Conservation (phyloP, 2,113 vertebrate species). For the Carassius carassius region DNA sequence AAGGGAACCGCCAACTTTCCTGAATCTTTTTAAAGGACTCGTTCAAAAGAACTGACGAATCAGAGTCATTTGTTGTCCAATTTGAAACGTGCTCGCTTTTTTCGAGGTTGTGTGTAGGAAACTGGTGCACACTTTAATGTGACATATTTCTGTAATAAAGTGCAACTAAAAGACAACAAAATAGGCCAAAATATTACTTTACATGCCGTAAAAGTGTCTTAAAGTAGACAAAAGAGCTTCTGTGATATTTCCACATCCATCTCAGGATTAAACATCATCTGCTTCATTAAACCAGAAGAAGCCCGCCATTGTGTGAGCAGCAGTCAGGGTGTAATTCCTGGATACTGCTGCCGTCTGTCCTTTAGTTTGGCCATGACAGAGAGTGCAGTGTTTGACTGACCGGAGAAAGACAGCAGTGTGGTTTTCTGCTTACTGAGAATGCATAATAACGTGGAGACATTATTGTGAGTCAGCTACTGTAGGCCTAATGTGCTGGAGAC, state of each 20-base stretch:
- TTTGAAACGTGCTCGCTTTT: background rate
- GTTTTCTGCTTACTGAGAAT: conserved; percentile 44
- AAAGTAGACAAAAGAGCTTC: background rate
- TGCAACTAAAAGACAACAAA: background rate
- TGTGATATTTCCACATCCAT: conserved; percentile 6
- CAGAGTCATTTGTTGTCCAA: background rate
- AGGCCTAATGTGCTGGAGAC: conserved; percentile 48
- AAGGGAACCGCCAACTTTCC: background rate
- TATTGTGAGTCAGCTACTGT: conserved; percentile 52
- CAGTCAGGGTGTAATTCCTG: conserved; percentile 4
- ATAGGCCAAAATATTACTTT: background rate
- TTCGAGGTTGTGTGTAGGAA: background rate
- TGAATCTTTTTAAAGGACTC: background rate
- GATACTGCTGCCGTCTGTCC: conserved; percentile 53
- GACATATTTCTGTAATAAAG: background rate
- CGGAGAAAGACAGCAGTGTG: conserved; percentile 36
- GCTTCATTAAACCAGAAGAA: conserved; percentile 10
- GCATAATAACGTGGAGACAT: conserved; percentile 64
- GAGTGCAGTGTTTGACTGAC: conserved; percentile 51
- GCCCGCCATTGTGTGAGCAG: conserved; percentile 19
- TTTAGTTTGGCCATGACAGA: conserved; percentile 60
- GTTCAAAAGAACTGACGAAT: background rate
- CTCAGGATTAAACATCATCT: conserved; percentile 14
- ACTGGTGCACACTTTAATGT: background rate
- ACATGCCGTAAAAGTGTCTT: background rate